Conservation (phyloP, 2,113 vertebrate genomes). For the Myiopsitta monachus region DNA sequence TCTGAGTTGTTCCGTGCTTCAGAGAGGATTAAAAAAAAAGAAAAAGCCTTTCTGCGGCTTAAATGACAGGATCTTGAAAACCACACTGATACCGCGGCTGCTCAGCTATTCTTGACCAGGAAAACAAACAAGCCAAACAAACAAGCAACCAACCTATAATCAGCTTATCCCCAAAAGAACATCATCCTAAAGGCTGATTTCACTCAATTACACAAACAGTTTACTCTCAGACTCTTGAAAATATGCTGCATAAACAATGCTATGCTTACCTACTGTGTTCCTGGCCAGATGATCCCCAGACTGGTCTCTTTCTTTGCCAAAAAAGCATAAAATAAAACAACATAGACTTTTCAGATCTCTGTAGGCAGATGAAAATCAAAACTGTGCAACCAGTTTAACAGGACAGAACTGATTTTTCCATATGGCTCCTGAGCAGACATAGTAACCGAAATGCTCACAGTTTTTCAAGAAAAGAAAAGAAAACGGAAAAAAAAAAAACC, state of each 20-base stretch:
- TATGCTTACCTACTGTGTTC: slow-evolving; percentile 48
- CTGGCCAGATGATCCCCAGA: slow-evolving; percentile 11
- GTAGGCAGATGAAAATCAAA: slow-evolving; percentile 50
- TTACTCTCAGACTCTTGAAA: background rate
- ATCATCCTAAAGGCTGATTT: slow-evolving; percentile 3
- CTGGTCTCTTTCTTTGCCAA: background rate
- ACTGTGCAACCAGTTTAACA: slow-evolving; percentile 14
- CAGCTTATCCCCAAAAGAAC: slow-evolving; percentile 28
- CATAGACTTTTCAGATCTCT: slow-evolving; percentile 27
- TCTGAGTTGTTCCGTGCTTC: background rate
- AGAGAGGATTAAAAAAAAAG: background rate
- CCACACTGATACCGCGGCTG: background rate
- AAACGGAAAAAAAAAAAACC: too few species aligned
- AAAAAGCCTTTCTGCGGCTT: background rate
- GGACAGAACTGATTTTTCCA: slow-evolving; percentile 51
- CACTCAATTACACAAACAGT: background rate
- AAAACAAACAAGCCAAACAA: slow-evolving; percentile 35
- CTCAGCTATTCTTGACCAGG: background rate
- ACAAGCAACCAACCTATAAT: background rate
- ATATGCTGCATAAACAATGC: background rate
- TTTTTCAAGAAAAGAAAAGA: background rate
- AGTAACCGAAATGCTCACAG: background rate
- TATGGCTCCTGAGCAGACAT: slow-evolving; percentile 25
- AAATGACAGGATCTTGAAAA: slow-evolving; percentile 16
- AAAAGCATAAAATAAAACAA: background rate